These are phyloP conservation scores for Epizoanthus ramosus DNA, from an alignment of 92 coral and sea anemone genomes.

Conservation along the genomic window DNA sequence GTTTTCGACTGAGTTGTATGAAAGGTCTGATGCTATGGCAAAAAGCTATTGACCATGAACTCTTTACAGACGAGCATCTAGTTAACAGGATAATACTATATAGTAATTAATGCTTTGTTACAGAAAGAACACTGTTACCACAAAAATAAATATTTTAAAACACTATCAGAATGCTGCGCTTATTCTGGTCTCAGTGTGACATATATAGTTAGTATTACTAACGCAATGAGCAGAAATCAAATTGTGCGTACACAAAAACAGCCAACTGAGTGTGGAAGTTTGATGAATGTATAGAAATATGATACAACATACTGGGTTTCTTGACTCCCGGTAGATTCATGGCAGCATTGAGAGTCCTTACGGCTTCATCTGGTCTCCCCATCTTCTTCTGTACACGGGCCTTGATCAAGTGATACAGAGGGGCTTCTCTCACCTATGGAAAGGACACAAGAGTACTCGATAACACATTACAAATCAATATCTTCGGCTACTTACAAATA, in stretches of 20 bases:
- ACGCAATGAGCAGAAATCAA: background rate
- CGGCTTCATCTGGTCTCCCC: conserved; percentile 92
- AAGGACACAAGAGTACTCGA: background rate
- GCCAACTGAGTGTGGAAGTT: background rate
- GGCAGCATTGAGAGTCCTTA: conserved; percentile 87
- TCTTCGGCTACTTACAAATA: background rate
- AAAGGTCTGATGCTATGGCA: too few species aligned
- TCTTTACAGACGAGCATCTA: too few species aligned
- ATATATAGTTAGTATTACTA: background rate
- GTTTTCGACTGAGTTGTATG: too few species aligned
- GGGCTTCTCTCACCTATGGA: conserved; percentile 91
- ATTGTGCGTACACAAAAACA: background rate
- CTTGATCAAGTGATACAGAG: conserved; percentile 93
- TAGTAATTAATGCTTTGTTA: too few species aligned
- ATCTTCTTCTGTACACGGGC: conserved; percentile 92
- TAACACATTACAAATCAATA: background rate
- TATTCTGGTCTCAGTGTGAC: background rate
- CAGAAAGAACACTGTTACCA: too few species aligned
- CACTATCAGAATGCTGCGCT: too few species aligned
- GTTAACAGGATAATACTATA: too few species aligned
- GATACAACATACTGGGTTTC: conserved; percentile 74
- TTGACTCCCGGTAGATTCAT: conserved; percentile 96
- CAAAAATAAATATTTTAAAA: background rate
- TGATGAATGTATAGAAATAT: background rate
- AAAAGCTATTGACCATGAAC: too few species aligned